Percentiles rank a stretch among this genome's conserved stretches.
phyloP scores from a whole-genome alignment of 2,888 invertebrate species.

The Zelleria hepariella region DNA sequence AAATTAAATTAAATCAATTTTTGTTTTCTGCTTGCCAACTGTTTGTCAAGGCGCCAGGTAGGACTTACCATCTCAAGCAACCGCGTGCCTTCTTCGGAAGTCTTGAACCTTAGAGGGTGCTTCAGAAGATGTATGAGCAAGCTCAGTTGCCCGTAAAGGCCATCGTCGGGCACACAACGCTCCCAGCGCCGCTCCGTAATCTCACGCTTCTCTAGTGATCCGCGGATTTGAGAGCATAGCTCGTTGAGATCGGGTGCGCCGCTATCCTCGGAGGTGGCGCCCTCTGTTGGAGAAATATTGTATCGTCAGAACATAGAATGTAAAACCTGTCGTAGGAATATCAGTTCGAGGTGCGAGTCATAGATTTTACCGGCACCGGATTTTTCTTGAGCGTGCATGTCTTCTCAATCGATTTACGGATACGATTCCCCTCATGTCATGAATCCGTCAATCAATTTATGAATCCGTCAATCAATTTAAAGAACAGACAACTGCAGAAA shows the following conservation, averaged over 20 bases:
- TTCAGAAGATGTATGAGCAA: slow-evolving; percentile 90
- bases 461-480: no score
- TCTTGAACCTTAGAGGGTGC: slow-evolving; percentile 90
- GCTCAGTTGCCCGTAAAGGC: slow-evolving; percentile 88
- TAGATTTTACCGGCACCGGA: no score
- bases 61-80: slow-evolving; percentile 73
- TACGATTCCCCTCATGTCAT: no score
- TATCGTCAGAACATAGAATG: not conserved
- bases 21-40: no score
- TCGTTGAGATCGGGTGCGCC: slow-evolving; percentile 76
- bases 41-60: no score
- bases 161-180: slow-evolving; percentile 89
- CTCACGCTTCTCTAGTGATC: slow-evolving; percentile 82
- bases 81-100: slow-evolving; percentile 79
- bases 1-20: no score
- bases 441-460: no score
- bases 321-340: no score
- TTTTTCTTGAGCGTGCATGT: no score
- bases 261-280: slow-evolving; percentile 59
- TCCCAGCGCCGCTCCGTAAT: slow-evolving; percentile 86
- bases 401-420: no score
- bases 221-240: slow-evolving; percentile 79
- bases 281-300: slow-evolving; percentile 29
- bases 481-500: no score
- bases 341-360: no score